Conservation (phyloP, 64 coral and sea anemone species). For the Dendrophyllia cribrosa region DNA sequence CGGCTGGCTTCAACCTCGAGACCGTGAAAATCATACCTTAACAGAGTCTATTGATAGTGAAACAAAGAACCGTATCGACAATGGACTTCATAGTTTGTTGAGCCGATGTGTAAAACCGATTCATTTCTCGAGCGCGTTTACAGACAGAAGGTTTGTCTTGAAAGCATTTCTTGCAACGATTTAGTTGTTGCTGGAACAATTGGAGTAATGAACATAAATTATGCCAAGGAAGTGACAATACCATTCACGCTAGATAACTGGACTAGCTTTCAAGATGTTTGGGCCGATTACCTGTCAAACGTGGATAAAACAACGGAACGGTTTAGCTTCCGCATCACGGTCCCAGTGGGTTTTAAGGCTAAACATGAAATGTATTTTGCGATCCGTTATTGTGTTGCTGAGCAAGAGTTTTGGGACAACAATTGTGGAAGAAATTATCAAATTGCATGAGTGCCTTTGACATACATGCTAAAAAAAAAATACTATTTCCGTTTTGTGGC, state of each 20-base stretch:
- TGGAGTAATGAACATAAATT: slow-evolving; percentile 58
- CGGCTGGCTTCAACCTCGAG: background rate
- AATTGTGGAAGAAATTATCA: slow-evolving; percentile 58
- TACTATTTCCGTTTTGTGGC: too few species aligned
- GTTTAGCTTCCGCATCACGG: slow-evolving; percentile 48
- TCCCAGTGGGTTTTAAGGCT: slow-evolving; percentile 26
- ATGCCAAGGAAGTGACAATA: slow-evolving; percentile 58
- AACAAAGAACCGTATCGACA: background rate
- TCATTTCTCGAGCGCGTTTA: slow-evolving; percentile 10
- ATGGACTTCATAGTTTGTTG: background rate
- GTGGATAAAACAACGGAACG: slow-evolving; percentile 48
- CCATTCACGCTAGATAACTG: slow-evolving; percentile 53
- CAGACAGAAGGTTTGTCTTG: slow-evolving; percentile 53
- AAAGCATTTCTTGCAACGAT: slow-evolving; percentile 29
- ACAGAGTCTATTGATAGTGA: background rate
- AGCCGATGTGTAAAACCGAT: background rate
- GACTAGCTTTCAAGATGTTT: slow-evolving; percentile 41
- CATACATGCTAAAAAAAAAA: too few species aligned
- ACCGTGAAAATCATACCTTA: slow-evolving; percentile 53
- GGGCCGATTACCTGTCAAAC: slow-evolving; percentile 58
- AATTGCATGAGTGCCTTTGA: slow-evolving; percentile 18
- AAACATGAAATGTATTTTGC: slow-evolving; percentile 43
- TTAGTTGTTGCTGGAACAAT: slow-evolving; percentile 43
- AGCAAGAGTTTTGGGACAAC: slow-evolving; percentile 77
- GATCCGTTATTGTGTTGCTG: slow-evolving; percentile 42